Evolutionary conservation across 2,888 invertebrate genomes (phyloP).

Genomic region (Cheilosia grossa): DNA sequence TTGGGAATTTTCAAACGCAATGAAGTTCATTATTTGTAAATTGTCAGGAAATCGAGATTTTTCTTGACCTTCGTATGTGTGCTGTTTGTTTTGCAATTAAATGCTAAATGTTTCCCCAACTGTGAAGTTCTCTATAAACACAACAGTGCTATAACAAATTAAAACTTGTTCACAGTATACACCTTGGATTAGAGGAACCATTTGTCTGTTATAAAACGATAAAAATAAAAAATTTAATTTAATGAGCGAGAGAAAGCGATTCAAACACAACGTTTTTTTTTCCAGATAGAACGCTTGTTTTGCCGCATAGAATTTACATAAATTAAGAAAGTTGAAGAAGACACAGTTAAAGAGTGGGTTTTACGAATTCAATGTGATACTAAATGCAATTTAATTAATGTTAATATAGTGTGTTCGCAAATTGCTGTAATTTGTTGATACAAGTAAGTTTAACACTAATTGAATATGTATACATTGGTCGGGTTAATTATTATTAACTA

Average conservation of each 20-base stretch:
- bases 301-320: background rate
- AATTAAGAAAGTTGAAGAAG: background rate
- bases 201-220: background rate
- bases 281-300: background rate
- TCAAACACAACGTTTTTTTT: background rate
- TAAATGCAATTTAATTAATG: background rate
- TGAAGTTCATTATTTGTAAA: background rate
- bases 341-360: background rate
- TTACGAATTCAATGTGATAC: background rate
- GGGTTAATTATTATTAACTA: background rate
- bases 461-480: background rate
- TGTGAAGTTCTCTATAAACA: conserved; percentile 38
- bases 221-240: background rate
- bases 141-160: conserved; percentile 3
- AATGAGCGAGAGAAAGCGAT: background rate
- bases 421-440: background rate
- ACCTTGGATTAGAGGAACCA: background rate
- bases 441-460: background rate
- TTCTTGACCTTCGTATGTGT: background rate
- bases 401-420: background rate
- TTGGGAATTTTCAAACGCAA: background rate
- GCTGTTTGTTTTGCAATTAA: conserved; percentile 27
- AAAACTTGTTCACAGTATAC: background rate
- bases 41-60: conserved; percentile 12
- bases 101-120: conserved; percentile 1